Conservation (phyloP, 2,888 invertebrate genomes). For the Elysia crispata region DNA sequence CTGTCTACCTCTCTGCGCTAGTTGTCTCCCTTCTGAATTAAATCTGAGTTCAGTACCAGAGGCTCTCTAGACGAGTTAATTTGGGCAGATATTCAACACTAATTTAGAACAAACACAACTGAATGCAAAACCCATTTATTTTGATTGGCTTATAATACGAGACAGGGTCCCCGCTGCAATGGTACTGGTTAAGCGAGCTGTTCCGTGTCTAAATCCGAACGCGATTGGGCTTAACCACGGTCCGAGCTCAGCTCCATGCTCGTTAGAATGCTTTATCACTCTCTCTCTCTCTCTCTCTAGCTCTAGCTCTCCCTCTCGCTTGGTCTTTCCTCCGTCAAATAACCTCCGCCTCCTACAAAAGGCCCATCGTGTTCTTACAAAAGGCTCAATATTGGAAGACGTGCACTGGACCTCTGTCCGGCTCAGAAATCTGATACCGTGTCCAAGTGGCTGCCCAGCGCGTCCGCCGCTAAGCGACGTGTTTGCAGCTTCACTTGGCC, state of each 20-base stretch:
- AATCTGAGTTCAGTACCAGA: not conserved
- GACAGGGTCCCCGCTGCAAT: not conserved
- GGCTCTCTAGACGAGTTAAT: slow-evolving; percentile 5
- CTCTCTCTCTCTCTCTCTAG: not conserved
- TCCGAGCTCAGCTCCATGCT: not conserved
- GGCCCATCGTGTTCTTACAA: not conserved
- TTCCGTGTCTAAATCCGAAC: not conserved
- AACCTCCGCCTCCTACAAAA: too few species aligned
- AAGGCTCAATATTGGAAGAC: slow-evolving; percentile 10
- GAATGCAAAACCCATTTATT: slow-evolving; percentile 26
- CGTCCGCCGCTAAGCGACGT: not conserved
- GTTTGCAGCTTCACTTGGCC: slow-evolving; percentile 29
- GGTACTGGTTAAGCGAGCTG: too few species aligned
- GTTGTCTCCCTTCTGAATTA: not conserved
- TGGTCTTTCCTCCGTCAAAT: not conserved
- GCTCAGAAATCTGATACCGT: slow-evolving; percentile 3
- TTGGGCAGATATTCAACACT: slow-evolving; percentile 26
- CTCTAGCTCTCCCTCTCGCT: not conserved
- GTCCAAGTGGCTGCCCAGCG: too few species aligned
- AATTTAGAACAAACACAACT: slow-evolving; percentile 24
- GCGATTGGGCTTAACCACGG: not conserved
- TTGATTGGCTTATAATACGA: slow-evolving; percentile 34
- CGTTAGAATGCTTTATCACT: not conserved
- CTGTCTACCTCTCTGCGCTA: not conserved
- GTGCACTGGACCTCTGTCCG: not conserved